A percentile compares a stretch with the other conserved stretches of the same genome.
phyloP scores from a whole-genome alignment of 2,113 vertebrate genomes.

The Camelus dromedarius region DNA sequence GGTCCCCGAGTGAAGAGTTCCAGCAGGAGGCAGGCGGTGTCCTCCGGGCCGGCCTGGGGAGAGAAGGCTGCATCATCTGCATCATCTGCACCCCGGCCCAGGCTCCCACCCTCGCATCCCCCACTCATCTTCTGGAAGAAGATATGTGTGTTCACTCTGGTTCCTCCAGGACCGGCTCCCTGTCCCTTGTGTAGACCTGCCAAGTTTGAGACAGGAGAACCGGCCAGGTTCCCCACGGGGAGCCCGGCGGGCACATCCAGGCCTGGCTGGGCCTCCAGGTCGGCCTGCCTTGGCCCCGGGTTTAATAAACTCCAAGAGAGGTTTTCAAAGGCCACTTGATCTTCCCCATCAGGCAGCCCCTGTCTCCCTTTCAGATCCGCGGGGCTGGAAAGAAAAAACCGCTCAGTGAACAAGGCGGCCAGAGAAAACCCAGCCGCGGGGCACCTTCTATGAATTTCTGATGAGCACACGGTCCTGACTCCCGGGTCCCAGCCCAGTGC shows the following conservation, averaged over 20 bases:
- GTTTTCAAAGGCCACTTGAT: constrained; percentile 86
- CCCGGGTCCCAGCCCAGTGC: constrained; percentile 83
- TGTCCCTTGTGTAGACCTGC: background rate
- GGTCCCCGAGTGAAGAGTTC: background rate
- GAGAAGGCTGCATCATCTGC: background rate
- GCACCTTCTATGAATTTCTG: constrained; percentile 88
- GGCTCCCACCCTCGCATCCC: too few species aligned
- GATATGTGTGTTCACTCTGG: background rate
- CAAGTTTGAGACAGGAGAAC: constrained; percentile 34
- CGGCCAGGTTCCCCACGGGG: constrained; percentile 44
- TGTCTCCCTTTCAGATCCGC: constrained; percentile 82
- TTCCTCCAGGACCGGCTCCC: background rate
- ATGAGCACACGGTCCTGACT: constrained; percentile 85
- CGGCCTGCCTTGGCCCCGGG: constrained; percentile 68
- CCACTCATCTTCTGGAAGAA: background rate
- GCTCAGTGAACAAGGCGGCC: constrained; percentile 78
- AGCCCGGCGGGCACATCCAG: background rate
- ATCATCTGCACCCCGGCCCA: background rate
- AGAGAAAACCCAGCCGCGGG: constrained; percentile 83
- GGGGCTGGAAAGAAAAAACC: constrained; percentile 83
- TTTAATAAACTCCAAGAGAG: constrained; percentile 82
- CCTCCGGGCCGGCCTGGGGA: background rate
- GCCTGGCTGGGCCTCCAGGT: constrained; percentile 68
- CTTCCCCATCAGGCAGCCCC: constrained; percentile 83
- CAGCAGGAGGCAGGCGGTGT: background rate